phyloP scores from a whole-genome alignment of 1,140 invertebrate species.

The Dreissena polymorpha region DNA sequence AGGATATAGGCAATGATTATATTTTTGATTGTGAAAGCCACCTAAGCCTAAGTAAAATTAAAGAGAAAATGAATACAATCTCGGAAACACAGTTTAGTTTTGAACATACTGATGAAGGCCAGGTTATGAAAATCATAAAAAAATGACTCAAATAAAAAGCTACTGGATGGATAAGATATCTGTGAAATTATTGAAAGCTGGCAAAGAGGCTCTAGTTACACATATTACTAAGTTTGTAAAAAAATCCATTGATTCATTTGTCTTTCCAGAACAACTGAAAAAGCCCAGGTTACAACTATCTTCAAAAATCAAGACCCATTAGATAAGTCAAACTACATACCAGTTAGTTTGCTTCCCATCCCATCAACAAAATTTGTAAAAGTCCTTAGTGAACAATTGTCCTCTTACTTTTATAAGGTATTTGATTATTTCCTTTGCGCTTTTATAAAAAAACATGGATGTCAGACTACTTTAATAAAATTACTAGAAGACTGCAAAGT shows the following conservation, averaged over 20 bases:
- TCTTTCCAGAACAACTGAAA: neutral
- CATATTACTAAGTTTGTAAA: neutral
- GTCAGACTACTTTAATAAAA: neutral
- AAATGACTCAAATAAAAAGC: constrained; percentile 61
- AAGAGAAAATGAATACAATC: neutral
- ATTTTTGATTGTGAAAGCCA: constrained; percentile 15
- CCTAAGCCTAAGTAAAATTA: constrained; percentile 18
- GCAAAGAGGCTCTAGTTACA: constrained; percentile 1
- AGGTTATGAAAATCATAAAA: neutral
- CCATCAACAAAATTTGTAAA: constrained; percentile 3
- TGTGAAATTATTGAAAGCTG: neutral
- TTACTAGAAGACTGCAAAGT: neutral
- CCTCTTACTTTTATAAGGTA: neutral
- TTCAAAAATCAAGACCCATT: constrained; percentile 3
- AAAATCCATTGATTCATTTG: neutral
- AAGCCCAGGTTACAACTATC: neutral
- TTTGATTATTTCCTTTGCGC: neutral
- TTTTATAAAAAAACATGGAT: neutral
- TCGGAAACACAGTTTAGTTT: neutral
- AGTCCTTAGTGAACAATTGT: no score
- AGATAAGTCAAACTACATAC: constrained; percentile 4
- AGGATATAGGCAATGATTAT: constrained; percentile 24
- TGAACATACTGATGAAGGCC: neutral
- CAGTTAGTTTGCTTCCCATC: neutral
- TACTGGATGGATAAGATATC: constrained; percentile 13